A percentile compares a stretch with the other conserved stretches of the same genome.
These are phyloP conservation scores for Aepyceros melampus DNA, from an alignment of 2,113 vertebrate genomes.

Conservation along the genomic window DNA sequence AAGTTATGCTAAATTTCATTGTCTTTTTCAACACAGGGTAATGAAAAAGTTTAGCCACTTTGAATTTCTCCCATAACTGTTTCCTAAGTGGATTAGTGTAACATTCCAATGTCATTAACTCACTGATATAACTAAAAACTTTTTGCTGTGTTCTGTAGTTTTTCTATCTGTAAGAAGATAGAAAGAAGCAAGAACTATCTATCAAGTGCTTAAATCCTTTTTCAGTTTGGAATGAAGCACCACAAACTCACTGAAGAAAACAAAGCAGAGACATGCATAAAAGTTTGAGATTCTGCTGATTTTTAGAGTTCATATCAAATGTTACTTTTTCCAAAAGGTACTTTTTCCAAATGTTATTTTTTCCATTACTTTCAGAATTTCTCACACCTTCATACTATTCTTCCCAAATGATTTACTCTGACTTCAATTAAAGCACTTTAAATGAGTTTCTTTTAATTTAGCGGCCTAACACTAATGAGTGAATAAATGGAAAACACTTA, in stretches of 20 bases:
- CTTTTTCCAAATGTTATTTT: background rate
- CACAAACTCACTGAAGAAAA: background rate
- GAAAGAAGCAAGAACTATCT: background rate
- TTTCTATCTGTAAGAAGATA: background rate
- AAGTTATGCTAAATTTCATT: background rate
- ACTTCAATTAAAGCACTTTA: background rate
- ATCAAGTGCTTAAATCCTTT: background rate
- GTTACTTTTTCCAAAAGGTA: background rate
- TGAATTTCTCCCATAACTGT: background rate
- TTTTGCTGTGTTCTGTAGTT: background rate
- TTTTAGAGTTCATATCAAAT: conserved; percentile 22
- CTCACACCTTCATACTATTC: background rate
- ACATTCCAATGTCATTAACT: background rate
- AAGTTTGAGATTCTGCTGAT: background rate
- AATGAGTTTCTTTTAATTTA: background rate
- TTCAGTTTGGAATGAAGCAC: background rate
- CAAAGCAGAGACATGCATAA: background rate
- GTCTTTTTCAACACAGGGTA: background rate
- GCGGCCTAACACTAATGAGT: background rate
- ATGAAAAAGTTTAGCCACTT: background rate
- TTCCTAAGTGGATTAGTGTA: background rate
- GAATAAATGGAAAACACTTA: background rate
- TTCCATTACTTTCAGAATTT: background rate
- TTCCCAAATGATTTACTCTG: background rate
- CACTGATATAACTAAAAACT: background rate